Conservation (phyloP, 1,140 invertebrate species). For the Dreissena rostriformis region DNA sequence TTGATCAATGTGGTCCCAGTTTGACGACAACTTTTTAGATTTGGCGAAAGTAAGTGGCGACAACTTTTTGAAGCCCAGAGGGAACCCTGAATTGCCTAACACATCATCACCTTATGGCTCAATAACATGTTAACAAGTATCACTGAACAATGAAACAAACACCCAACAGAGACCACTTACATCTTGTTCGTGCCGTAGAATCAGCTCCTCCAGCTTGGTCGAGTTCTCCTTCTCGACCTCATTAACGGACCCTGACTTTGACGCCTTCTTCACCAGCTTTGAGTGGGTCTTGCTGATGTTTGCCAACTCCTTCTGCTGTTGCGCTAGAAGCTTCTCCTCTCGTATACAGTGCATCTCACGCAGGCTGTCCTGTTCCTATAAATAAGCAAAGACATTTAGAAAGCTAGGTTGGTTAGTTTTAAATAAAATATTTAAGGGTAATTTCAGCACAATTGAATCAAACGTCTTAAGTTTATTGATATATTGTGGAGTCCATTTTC, state of each 20-base stretch:
- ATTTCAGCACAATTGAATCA: too few species aligned
- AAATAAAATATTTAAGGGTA: too few species aligned
- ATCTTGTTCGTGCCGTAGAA: slow-evolving; percentile 74
- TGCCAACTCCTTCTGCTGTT: slow-evolving; percentile 65
- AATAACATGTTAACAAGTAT: too few species aligned
- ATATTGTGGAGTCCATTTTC: too few species aligned
- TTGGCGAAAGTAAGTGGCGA: too few species aligned
- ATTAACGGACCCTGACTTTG: slow-evolving; percentile 60
- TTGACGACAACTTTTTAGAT: too few species aligned
- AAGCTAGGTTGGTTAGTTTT: too few species aligned
- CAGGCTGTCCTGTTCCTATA: slow-evolving; percentile 65
- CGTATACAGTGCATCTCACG: slow-evolving; percentile 66
- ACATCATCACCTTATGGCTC: too few species aligned
- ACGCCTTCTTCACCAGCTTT: slow-evolving; percentile 70
- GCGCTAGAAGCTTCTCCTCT: slow-evolving; percentile 67
- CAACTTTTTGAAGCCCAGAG: too few species aligned
- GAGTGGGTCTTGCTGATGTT: slow-evolving; percentile 67
- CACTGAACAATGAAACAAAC: not conserved
- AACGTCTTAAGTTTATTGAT: too few species aligned
- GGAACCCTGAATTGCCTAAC: too few species aligned
- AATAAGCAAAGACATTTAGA: not conserved
- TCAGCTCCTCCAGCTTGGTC: slow-evolving; percentile 70
- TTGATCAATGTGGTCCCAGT: too few species aligned
- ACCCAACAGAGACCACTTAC: slow-evolving; percentile 34
- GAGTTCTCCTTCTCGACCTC: slow-evolving; percentile 69